phyloP scores from a whole-genome alignment of 2,888 invertebrate species.

The Brenthis ino region DNA sequence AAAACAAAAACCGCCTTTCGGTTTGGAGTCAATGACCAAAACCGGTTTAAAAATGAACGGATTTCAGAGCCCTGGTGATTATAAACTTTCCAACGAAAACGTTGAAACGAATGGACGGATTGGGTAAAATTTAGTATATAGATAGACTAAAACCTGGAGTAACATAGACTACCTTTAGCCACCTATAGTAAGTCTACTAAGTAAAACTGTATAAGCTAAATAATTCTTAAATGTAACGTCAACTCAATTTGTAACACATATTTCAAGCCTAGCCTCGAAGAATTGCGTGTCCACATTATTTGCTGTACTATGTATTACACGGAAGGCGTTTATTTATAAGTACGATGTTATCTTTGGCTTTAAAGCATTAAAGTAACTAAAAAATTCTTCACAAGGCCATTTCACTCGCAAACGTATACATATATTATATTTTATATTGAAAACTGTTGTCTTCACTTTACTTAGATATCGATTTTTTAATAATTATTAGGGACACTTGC shows the following conservation, averaged over 20 bases:
- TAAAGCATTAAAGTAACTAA: neutral
- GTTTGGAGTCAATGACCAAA: too few species aligned
- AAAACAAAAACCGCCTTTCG: too few species aligned
- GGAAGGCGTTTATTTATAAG: conserved; percentile 14
- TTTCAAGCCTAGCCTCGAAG: conserved; percentile 3
- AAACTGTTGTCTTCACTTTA: neutral
- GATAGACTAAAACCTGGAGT: too few species aligned
- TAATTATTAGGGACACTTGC: too few species aligned
- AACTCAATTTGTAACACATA: neutral
- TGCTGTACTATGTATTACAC: neutral
- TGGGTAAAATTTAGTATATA: too few species aligned
- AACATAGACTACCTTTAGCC: too few species aligned
- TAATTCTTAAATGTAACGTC: too few species aligned
- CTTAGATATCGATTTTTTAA: too few species aligned
- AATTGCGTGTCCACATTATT: conserved; percentile 18
- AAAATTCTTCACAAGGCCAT: neutral
- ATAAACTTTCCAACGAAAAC: too few species aligned
- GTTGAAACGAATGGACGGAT: too few species aligned
- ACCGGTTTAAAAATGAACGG: too few species aligned
- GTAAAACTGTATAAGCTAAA: neutral
- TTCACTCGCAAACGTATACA: neutral
- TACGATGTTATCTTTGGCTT: conserved; percentile 6
- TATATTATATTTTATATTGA: neutral
- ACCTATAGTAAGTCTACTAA: neutral
- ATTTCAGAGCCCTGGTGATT: too few species aligned